A percentile compares a stretch with the other conserved stretches of the same genome.
These are phyloP conservation scores for Triplophysa rosa DNA, from an alignment of 2,113 vertebrate genomes.

Conservation along the genomic window DNA sequence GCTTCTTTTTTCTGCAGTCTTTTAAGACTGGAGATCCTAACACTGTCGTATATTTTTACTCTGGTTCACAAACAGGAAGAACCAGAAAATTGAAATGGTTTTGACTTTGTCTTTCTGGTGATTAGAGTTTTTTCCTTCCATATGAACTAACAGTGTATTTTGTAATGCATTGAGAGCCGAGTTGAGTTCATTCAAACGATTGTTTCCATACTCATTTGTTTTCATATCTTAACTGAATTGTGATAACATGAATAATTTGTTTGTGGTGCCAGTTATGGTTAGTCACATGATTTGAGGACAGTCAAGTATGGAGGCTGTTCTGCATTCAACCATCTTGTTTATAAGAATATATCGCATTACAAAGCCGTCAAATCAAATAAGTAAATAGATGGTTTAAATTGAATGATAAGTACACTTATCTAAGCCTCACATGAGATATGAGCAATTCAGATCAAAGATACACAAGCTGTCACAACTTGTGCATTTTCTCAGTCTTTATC, in stretches of 20 bases:
- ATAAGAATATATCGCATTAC: background rate
- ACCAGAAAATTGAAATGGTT: background rate
- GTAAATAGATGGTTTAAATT: too few species aligned
- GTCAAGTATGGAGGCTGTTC: background rate
- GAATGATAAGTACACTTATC: too few species aligned
- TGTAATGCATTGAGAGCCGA: background rate
- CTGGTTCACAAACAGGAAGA: conserved; percentile 1
- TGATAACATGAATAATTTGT: conserved; percentile 1
- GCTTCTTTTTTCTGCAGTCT: background rate
- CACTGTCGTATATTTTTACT: background rate
- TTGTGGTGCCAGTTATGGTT: background rate
- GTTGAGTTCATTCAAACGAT: conserved; percentile 6
- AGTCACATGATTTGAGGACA: background rate
- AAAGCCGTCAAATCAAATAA: background rate
- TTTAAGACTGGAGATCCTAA: background rate
- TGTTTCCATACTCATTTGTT: conserved; percentile 1
- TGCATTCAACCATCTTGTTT: background rate
- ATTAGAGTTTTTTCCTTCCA: background rate
- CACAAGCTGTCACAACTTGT: too few species aligned
- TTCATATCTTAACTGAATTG: conserved; percentile 1
- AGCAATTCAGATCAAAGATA: too few species aligned
- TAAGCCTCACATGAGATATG: too few species aligned
- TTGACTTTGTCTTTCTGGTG: background rate
- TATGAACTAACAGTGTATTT: conserved; percentile 8
- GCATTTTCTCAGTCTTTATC: too few species aligned